Conservation (phyloP, 2,113 vertebrate species). For the Bettongia penicillata region DNA sequence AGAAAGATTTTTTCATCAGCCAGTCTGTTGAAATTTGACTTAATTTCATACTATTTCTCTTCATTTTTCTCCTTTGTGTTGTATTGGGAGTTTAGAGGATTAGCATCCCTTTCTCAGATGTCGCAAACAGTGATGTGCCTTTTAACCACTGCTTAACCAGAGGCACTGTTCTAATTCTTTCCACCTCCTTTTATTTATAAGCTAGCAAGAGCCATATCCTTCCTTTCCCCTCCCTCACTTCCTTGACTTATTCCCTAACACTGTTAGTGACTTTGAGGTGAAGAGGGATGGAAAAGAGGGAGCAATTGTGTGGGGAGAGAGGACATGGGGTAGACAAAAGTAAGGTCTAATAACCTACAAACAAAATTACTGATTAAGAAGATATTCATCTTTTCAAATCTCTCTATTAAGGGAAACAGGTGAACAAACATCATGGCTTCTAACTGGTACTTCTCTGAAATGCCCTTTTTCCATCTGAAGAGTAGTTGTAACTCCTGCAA, state of each 20-base stretch:
- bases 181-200: not conserved
- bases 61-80: not conserved
- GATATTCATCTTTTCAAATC: constrained; percentile 53
- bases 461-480: constrained; percentile 38
- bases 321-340: constrained; percentile 27
- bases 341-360: constrained; percentile 36
- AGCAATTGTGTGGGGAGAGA: not conserved
- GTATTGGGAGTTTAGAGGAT: not conserved
- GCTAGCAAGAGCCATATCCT: not conserved
- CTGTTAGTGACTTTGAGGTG: not conserved
- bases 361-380: constrained; percentile 46
- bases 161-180: not conserved
- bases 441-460: constrained; percentile 59
- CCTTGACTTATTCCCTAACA: not conserved
- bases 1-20: not conserved
- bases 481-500: constrained; percentile 52
- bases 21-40: constrained; percentile 3
- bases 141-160: not conserved
- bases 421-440: constrained; percentile 48
- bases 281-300: not conserved
- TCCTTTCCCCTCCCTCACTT: not conserved
- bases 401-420: constrained; percentile 35
- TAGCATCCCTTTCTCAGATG: not conserved
- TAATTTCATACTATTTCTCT: not conserved
- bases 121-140: not conserved